These are phyloP conservation scores for Acronicta aceris DNA, from an alignment of 2,888 invertebrate genomes.

Conservation along the genomic window DNA sequence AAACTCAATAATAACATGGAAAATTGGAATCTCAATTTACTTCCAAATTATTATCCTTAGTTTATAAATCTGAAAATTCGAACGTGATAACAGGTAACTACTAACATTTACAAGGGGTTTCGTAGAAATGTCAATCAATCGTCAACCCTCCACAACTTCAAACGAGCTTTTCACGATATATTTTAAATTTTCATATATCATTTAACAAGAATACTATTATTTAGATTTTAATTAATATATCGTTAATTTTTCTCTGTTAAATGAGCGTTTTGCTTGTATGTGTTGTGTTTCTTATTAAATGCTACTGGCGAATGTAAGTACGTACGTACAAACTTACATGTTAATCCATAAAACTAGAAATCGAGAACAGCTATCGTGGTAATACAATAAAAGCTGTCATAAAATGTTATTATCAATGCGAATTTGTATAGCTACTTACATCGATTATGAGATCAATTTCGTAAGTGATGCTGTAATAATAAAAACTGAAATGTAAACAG, in stretches of 20 bases:
- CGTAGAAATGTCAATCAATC: neutral
- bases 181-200: neutral
- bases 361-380: slow-evolving; percentile 14
- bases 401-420: neutral
- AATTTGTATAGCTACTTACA: neutral
- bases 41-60: neutral
- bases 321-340: slow-evolving; percentile 20
- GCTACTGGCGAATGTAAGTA: slow-evolving; percentile 29
- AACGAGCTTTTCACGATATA: slow-evolving; percentile 6
- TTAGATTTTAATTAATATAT: neutral
- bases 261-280: slow-evolving; percentile 16
- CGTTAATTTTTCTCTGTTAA: slow-evolving; percentile 14
- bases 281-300: too few species aligned
- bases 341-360: slow-evolving; percentile 27
- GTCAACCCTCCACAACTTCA: slow-evolving; percentile 12
- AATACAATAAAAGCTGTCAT: slow-evolving; percentile 16
- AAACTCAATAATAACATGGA: neutral
- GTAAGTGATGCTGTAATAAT: slow-evolving; percentile 6
- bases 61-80: slow-evolving; percentile 1
- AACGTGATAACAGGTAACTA: neutral
- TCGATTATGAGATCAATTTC: slow-evolving; percentile 13
- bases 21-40: neutral
- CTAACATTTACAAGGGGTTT: neutral
- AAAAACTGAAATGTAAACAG: slow-evolving; percentile 3
- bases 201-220: neutral